Percentiles rank a stretch among this genome's conserved stretches.
phyloP scores from a whole-genome alignment of 2,113 vertebrate genomes.

The Hemibagrus wyckioides region DNA sequence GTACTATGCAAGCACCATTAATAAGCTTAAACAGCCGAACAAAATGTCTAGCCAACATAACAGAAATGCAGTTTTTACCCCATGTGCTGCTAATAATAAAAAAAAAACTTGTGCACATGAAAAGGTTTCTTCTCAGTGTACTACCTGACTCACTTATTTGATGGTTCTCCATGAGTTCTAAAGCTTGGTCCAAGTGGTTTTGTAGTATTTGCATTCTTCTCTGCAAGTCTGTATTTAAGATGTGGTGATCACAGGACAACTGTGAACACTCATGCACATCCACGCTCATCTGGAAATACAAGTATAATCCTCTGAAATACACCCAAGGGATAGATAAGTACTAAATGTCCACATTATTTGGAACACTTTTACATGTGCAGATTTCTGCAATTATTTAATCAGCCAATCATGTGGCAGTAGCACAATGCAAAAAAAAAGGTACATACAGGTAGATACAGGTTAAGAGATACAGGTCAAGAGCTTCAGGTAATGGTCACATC shows the following conservation, averaged over 20 bases:
- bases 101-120: neutral
- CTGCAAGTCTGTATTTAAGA: slow-evolving; percentile 57
- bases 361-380: neutral
- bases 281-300: slow-evolving; percentile 37
- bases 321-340: neutral
- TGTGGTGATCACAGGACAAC: slow-evolving; percentile 54
- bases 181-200: slow-evolving; percentile 56
- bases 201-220: slow-evolving; percentile 60
- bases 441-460: too few species aligned
- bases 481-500: neutral
- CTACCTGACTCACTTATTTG: slow-evolving; percentile 58
- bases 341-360: neutral
- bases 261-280: slow-evolving; percentile 56
- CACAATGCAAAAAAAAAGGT: neutral
- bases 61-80: neutral
- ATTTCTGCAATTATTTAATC: neutral
- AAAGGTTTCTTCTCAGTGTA: neutral
- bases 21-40: too few species aligned
- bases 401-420: neutral
- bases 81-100: neutral
- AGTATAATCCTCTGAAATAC: neutral
- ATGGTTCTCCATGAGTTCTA: slow-evolving; percentile 66
- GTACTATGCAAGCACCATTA: too few species aligned
- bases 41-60: neutral
- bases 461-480: neutral